phyloP scores from a whole-genome alignment of 2,797 vertebrate genomes.

The Astyanax mexicanus region DNA sequence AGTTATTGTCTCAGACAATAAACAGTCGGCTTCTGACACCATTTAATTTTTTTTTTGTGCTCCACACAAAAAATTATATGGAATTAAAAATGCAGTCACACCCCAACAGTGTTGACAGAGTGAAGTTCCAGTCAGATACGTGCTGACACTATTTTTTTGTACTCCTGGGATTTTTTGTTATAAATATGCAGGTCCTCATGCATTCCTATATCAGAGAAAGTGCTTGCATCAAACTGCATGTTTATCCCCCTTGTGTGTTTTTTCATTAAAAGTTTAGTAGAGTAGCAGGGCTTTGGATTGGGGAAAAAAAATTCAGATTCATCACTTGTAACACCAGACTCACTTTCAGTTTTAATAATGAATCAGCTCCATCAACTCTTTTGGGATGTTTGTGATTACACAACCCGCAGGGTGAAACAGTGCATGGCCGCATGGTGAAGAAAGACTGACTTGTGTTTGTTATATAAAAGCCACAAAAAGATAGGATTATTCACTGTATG shows the following conservation, averaged over 20 bases:
- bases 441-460: background rate
- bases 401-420: conserved; percentile 12
- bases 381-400: conserved; percentile 6
- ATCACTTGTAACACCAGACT: conserved; percentile 16
- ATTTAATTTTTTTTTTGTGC: conserved; percentile 44
- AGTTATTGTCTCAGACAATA: background rate
- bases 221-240: conserved; percentile 36
- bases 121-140: conserved; percentile 32
- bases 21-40: background rate
- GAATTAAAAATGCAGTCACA: conserved; percentile 40
- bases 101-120: conserved; percentile 43
- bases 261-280: conserved; percentile 68
- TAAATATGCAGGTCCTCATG: conserved; percentile 49
- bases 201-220: conserved; percentile 44
- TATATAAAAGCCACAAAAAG: background rate
- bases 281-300: conserved; percentile 40
- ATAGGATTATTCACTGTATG: too few species aligned
- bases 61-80: conserved; percentile 53
- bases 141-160: conserved; percentile 42
- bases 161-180: conserved; percentile 35
- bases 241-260: conserved; percentile 55
- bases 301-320: conserved; percentile 60
- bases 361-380: conserved; percentile 5
- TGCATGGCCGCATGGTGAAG: background rate
- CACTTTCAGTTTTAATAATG: conserved; percentile 24